Evolutionary conservation across 1,140 invertebrate species (phyloP), one percentile per base, ranked within the genome.

Genomic region (Pygmarrhopalites habei): DNA sequence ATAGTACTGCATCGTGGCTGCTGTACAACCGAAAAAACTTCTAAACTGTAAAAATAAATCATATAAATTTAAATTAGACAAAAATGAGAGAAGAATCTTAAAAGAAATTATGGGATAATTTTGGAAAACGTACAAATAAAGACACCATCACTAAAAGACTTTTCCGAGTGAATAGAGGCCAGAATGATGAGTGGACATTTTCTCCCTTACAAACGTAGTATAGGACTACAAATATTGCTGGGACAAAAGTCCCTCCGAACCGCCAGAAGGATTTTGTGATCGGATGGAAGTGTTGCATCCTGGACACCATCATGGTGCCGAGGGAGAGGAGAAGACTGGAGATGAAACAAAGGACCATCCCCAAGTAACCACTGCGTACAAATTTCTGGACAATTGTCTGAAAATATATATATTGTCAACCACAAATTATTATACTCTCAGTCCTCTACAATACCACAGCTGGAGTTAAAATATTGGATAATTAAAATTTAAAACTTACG

Each of bases 231-330:
- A 64, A 63, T 3, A 66, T 56, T 17, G 62, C 10, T 0, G 65
- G 62, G 44, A 70, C 29, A 49, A 68, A 68, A 21, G 66, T 68
- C 0, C 59, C 59, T 29, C 15, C 53, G 29, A 65, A 64, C 51
- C 68, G 59, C 68, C 68, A 69, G 26, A 69, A 69, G 12, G 68
- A 69, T 59, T 69, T 69, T 35, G 68, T 69, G 10, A 69, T 66
- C 15, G 68, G 68, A 59, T 69, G 64, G 58, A 61, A 69, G 0
- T 69, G 56, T 39, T 51, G 57, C 68, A 69, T 69, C 46, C 44
- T 7, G 4, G 61, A 60, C 17, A 69, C 68, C 64, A 69, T 66
- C 46, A 66, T 35, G 0, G 68, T 69, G 3, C 64, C 68, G n/a
- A 69, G 41, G 1, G 68, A 69, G 1, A 69, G 55, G 0, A 64